Evolutionary conservation across 2,888 invertebrate genomes (phyloP).

Genomic region (Aleiodes leptofemur): DNA sequence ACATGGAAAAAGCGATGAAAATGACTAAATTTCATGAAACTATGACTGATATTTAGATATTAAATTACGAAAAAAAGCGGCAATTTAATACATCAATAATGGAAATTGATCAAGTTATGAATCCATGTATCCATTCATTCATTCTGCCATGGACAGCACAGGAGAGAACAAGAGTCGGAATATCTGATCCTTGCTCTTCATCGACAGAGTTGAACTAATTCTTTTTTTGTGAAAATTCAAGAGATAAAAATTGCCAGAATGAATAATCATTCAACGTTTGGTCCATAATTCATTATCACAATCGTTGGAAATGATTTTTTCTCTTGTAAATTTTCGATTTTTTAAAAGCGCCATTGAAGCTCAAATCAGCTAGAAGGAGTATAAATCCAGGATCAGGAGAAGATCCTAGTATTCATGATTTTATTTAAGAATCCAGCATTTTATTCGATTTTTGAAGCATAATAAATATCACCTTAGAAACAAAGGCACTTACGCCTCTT

Average conservation of each 20-base stretch:
- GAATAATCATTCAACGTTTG: slow-evolving; percentile 10
- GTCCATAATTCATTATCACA: slow-evolving; percentile 22
- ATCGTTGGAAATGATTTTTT: slow-evolving; percentile 2
- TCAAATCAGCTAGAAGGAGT: neutral
- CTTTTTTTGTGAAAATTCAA: neutral
- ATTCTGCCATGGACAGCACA: slow-evolving; percentile 15
- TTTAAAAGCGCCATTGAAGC: neutral
- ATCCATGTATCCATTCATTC: neutral
- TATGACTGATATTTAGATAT: neutral
- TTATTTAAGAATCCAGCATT: too few relatives aligned
- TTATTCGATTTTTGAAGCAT: too few relatives aligned
- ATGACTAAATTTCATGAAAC: neutral
- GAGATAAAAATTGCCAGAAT: neutral
- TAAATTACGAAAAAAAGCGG: neutral
- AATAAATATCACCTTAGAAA: neutral
- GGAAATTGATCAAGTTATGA: neutral
- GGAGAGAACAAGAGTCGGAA: slow-evolving; percentile 23
- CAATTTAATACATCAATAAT: neutral
- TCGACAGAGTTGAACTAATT: neutral
- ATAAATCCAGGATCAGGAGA: too few relatives aligned
- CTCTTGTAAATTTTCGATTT: neutral
- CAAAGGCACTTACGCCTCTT: too few relatives aligned
- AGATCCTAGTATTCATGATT: too few relatives aligned
- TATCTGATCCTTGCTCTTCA: slow-evolving; percentile 28
- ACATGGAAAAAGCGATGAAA: slow-evolving; percentile 15